Conservation (phyloP, 2,113 vertebrate species). For the Pedetes capensis region DNA sequence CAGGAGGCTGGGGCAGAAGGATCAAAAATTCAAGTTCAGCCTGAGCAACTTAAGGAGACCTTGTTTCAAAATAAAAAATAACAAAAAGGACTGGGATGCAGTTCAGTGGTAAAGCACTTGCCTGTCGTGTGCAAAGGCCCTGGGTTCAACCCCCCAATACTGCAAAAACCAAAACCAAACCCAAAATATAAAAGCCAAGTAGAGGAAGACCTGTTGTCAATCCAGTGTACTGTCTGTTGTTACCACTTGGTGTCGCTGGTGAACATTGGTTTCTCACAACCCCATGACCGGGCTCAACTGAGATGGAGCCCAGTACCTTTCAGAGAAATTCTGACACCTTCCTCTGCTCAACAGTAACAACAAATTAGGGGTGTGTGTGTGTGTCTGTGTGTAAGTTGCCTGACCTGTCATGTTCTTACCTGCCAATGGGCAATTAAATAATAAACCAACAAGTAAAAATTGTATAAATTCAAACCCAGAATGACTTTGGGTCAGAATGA, state of each 20-base stretch:
- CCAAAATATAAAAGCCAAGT: neutral
- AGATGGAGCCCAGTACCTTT: too few species aligned
- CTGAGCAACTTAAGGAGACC: too few species aligned
- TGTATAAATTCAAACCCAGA: neutral
- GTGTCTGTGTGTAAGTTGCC: neutral
- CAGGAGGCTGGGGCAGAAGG: too few species aligned
- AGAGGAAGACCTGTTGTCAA: neutral
- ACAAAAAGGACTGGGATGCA: too few species aligned
- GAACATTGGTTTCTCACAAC: neutral
- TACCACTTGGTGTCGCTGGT: neutral
- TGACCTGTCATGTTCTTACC: neutral
- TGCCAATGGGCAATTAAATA: neutral
- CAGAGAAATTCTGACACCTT: neutral
- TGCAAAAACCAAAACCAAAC: too few species aligned
- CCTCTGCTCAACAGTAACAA: too few species aligned
- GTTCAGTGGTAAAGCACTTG: too few species aligned
- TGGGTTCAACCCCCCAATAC: too few species aligned
- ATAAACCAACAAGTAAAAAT: neutral
- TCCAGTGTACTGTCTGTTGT: neutral
- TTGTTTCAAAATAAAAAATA: too few species aligned
- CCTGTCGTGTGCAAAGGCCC: too few species aligned
- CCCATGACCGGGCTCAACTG: accelerated
- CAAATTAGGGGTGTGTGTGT: too few species aligned
- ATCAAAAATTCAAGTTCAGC: too few species aligned
- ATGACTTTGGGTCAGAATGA: neutral